Base-by-base conservation (phyloP, 2,113 vertebrate genomes). In the Fregata magnificens region DNA sequence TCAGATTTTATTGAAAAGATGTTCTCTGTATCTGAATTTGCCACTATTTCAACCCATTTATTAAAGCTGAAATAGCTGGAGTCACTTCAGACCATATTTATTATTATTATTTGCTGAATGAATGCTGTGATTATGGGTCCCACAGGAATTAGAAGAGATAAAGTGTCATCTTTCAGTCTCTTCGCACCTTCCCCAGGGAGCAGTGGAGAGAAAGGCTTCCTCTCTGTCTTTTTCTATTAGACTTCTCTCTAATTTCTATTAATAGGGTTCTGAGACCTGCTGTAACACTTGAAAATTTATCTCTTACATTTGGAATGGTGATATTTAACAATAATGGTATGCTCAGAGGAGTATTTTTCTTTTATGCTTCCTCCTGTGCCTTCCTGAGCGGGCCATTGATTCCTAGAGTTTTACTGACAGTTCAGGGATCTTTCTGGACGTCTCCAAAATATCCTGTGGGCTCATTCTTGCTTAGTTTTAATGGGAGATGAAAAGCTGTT, bases 1-100 rank as follows among this genome's bases (percentile, higher is more conserved):
- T 98, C 97, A 98, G 96, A 81, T 97, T 97, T 98, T 98, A 98
- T 98, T 98, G 98, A 98, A 98, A 98, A 98, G 98, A 98, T 98
- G 98, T 94, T 98, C 97, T 97, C 97, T 50, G 93, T 93, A 96
- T 98, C 98, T 97, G 98, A 98, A 98, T 98, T 98, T 98, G 98
- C 98, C 95, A 97, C 97, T 98, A 94, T 98, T 98, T 98, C 96
- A 98, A 93, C 90, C 97, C 98, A 98, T 98, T 98, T 98, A 98
- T 98, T 98, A 98, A 97, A 98, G 95, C 98, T 88, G 94, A 98
- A 98, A 98, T 98, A 98, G 98, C 98, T 93, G 86, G 95, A 98
- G 97, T 98, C 82, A 86, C 98, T 98, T 98, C 97, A 96, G 97
- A 97, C 95, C 74, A 55, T 98, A 98, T 98, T 98, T 98, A 98